These are phyloP conservation scores for Telenomus remus DNA, from an alignment of 1,140 invertebrate species.

Conservation along the genomic window DNA sequence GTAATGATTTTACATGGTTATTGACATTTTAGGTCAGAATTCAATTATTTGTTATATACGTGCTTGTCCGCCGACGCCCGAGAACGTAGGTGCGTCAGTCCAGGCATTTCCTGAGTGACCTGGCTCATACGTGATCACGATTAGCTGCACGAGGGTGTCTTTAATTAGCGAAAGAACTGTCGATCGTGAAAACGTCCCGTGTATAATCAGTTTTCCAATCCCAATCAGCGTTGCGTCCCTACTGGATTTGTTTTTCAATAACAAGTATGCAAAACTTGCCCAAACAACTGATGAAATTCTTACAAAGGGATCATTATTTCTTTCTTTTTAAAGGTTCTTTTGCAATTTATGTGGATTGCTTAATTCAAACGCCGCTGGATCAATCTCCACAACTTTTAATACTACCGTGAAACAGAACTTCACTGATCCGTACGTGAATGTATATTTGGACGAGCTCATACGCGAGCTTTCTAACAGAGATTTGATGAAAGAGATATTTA, in stretches of 20 bases:
- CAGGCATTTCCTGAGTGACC: constrained; percentile 48
- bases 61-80: constrained; percentile 64
- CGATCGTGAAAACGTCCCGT: neutral
- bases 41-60: constrained; percentile 73
- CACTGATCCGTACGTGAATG: too few relatives aligned
- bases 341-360: too few relatives aligned
- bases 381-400: too few relatives aligned
- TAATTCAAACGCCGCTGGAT: too few relatives aligned
- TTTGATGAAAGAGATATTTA: too few relatives aligned
- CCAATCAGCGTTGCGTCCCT: neutral
- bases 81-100: constrained; percentile 57
- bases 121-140: constrained; percentile 38
- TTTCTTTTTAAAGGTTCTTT: too few relatives aligned
- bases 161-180: constrained; percentile 24
- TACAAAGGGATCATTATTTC: too few relatives aligned
- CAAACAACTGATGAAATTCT: too few relatives aligned
- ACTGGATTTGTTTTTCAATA: constrained; percentile 4
- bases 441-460: too few relatives aligned
- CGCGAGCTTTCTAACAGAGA: too few relatives aligned
- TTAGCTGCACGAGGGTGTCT: constrained; percentile 8
- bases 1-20: constrained; percentile 75
- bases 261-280: too few relatives aligned
- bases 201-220: neutral
- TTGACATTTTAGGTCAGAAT: constrained; percentile 74
- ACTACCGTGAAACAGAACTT: too few relatives aligned